A percentile compares a stretch with the other conserved stretches of the same genome.
phyloP scores from a whole-genome alignment of 2,888 invertebrate genomes.

The Dicranocentrus wangi region DNA sequence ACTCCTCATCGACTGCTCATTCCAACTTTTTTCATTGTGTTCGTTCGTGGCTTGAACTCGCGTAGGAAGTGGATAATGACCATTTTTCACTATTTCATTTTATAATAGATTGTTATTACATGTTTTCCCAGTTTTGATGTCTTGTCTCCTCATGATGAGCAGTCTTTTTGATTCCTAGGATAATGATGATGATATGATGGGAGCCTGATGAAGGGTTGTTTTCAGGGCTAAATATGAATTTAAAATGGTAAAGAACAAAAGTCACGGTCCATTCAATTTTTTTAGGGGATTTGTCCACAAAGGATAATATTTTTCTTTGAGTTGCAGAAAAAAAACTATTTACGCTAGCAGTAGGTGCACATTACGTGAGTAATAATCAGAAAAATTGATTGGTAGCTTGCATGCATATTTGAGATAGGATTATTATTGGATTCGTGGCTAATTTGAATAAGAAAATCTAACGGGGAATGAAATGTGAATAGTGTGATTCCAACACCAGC shows the following conservation, averaged over 20 bases:
- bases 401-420: too few relatives aligned
- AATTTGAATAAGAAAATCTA: too few relatives aligned
- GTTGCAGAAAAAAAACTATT: too few relatives aligned
- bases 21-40: background rate
- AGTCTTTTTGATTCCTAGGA: slow-evolving; percentile 10
- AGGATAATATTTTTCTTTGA: too few relatives aligned
- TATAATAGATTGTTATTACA: slow-evolving; percentile 34
- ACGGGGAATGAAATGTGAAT: too few relatives aligned
- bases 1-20: too few relatives aligned
- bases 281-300: too few relatives aligned
- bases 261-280: slow-evolving; percentile 5
- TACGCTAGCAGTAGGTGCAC: too few relatives aligned
- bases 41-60: slow-evolving; percentile 4
- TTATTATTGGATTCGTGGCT: too few relatives aligned
- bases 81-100: slow-evolving; percentile 48
- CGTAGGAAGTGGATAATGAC: slow-evolving; percentile 43
- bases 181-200: slow-evolving; percentile 37
- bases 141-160: slow-evolving; percentile 24
- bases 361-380: too few relatives aligned
- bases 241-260: slow-evolving; percentile 17
- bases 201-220: slow-evolving; percentile 16
- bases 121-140: slow-evolving; percentile 20
- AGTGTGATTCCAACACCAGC: too few relatives aligned
- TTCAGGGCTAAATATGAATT: slow-evolving; percentile 20
- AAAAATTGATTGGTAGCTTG: too few relatives aligned